These are phyloP conservation scores for Kradibia gibbosae DNA, from an alignment of 1,140 invertebrate genomes.

Conservation along the genomic window DNA sequence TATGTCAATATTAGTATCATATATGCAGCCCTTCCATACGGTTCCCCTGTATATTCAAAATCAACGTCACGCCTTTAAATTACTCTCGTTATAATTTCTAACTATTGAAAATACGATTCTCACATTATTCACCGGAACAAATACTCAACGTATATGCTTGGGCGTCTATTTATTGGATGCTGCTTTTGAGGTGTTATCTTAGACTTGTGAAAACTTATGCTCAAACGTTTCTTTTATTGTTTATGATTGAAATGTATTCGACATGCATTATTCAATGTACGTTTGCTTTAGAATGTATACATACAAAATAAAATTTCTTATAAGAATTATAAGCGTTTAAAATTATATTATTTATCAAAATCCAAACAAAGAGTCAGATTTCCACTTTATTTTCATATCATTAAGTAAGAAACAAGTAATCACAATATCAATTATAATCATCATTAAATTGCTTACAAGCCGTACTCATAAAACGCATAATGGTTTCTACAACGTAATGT, in stretches of 20 bases:
- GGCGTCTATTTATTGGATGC: constrained; percentile 65
- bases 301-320: constrained; percentile 40
- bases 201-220: constrained; percentile 22
- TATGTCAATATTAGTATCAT: not conserved
- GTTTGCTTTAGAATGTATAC: constrained; percentile 40
- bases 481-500: not conserved
- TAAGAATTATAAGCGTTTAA: not conserved
- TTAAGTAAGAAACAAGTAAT: not conserved
- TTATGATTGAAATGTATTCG: constrained; percentile 25
- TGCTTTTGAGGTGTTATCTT: constrained; percentile 49
- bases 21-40: not conserved
- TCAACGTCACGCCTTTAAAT: not conserved
- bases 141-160: constrained; percentile 42
- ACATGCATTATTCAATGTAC: constrained; percentile 22
- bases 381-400: not conserved
- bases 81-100: not conserved
- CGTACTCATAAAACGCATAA: not conserved
- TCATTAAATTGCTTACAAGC: not conserved
- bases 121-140: not conserved
- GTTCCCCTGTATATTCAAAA: not conserved
- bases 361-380: not conserved
- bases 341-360: not conserved
- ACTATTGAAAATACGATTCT: not conserved
- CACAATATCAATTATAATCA: not conserved
- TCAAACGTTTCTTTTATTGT: constrained; percentile 22